Base-by-base conservation (phyloP, 2,888 invertebrate genomes). In the Leptinotarsa haldemani region DNA sequence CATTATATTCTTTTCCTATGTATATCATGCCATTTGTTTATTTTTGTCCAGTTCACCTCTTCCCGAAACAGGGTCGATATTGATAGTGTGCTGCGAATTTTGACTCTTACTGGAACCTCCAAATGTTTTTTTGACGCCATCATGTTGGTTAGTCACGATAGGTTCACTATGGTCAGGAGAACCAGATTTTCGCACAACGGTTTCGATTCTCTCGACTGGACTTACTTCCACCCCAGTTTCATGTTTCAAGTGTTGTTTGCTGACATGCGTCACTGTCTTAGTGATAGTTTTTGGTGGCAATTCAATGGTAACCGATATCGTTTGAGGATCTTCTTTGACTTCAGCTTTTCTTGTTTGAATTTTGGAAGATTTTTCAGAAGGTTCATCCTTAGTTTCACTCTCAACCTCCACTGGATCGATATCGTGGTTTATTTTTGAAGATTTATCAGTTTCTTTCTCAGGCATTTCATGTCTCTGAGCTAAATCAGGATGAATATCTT, bases 201-300 rank as follows among this genome's bases (percentile, higher is more conserved):
- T 56, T 13, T 56, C 22, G 15, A 15, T 16, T 56, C 22, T 9
- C 22, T 56, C 13, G 13, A 56, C 22, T 56, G 56, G 56, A 3
- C 15, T 22, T 4, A 66, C 30, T 22, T 20, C 25, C 52, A 25
- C n/a, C 12, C 22, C 15, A 3, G 18, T 22, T 22, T 25, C 56
- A 13, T 56, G 15, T 13, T 22, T 25, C 22, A 20, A 15, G 13
- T 56, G 12, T 4, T 56, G 56, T 20, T 56, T 22, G 22, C 13
- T 56, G 13, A 56, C 7, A 30, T 52, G 48, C 4, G 66, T 20
- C 22, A 66, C 66, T 9, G 52, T 66, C 52, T 48, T 40, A 5
- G 66, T 66, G n/a, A 40, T 66, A 7, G 30, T 66, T 50, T 66
- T 52, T 16, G 66, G 66, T 4, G 66, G 52, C n/a, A 66, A 25